Evolutionary conservation across 2,113 vertebrate species (phyloP), one percentile per base, ranked within the genome.

Genomic region (Theristicus caerulescens): DNA sequence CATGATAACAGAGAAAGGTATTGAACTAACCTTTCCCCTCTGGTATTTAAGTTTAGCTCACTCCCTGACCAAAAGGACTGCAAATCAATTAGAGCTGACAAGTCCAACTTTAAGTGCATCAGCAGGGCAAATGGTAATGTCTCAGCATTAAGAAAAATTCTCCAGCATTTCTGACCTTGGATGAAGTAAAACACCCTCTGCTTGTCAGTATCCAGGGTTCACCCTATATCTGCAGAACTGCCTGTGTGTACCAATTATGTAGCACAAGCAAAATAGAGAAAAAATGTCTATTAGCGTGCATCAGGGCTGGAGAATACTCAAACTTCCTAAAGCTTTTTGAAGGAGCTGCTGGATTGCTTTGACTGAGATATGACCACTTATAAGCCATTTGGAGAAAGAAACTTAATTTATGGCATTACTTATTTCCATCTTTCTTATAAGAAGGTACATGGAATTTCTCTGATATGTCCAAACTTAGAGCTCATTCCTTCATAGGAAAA

Each of bases 1-100:
- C 51, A 25, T 17, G 76, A 52, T 57, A 65, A 47, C 25, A 36
- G 31, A 44, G 65, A 44, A 85, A 86, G 61, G 38, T 36, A 86
- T 91, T 42, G 94, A 85, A 17, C 77, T 93, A 82, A 93, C 90
- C 86, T 96, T 83, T 90, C 72, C 46, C 59, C 90, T 77, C 49
- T 70, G 19, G 55, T 19, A 47, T 86, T 91, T 64, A 38, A 94
- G 87, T 74, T 89, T 7, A 94, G 79, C 70, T 93, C 78, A 24
- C 40, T 59, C 92, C 87, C 82, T 86, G 96, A 80, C 94, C 85
- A 38, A 44, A 66, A 85, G 80, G 69, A 36, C 88, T 90, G 89
- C 87, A 93, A 87, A 95, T 96, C 96, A 95, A 81, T 96, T 82
- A 66, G 71, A 64, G 93, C 84, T 86, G 96, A 27, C 36, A 57